Percentiles rank a stretch among this genome's conserved stretches.
Conservation (phyloP, 2,888 invertebrate genomes). For the Drosophila nigricruria region DNA sequence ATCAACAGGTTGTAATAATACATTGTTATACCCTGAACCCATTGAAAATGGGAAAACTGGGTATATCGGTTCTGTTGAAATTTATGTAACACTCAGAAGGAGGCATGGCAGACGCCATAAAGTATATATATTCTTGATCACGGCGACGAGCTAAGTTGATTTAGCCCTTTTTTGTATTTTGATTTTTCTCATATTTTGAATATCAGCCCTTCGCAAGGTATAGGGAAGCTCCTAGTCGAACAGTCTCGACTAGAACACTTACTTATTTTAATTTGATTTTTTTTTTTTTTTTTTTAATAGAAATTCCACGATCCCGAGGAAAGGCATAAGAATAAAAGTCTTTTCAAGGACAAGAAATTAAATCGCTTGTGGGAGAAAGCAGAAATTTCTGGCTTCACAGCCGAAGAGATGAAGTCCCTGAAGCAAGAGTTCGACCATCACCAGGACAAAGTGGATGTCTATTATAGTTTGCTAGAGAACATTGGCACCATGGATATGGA, state of each 20-base stretch:
- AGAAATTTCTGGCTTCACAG: constrained; percentile 93
- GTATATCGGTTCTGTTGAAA: too few relatives aligned
- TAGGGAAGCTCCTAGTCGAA: too few relatives aligned
- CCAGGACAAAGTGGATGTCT: constrained; percentile 96
- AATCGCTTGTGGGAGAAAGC: constrained; percentile 96
- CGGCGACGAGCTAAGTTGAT: too few relatives aligned
- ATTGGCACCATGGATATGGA: constrained; percentile 87
- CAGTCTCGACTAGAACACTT: too few relatives aligned
- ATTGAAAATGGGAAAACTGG: too few relatives aligned
- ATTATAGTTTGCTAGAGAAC: constrained; percentile 91
- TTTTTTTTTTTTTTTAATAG: constrained; percentile 53
- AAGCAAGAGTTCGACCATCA: constrained; percentile 96
- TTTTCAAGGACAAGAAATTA: constrained; percentile 95
- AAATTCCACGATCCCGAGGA: constrained; percentile 86
- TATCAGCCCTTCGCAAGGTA: too few relatives aligned
- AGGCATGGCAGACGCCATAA: too few relatives aligned
- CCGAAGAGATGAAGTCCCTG: constrained; percentile 92
- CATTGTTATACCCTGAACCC: too few relatives aligned
- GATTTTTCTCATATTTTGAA: too few relatives aligned
- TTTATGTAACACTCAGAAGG: too few relatives aligned
- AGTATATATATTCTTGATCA: too few relatives aligned
- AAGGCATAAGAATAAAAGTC: constrained; percentile 89
- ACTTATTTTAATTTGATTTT: background rate
- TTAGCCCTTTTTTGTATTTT: too few relatives aligned
- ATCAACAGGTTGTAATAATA: constrained; percentile 11